Evolutionary conservation across 2,797 vertebrate species (phyloP).

Genomic region (Orestias chungarensis): DNA sequence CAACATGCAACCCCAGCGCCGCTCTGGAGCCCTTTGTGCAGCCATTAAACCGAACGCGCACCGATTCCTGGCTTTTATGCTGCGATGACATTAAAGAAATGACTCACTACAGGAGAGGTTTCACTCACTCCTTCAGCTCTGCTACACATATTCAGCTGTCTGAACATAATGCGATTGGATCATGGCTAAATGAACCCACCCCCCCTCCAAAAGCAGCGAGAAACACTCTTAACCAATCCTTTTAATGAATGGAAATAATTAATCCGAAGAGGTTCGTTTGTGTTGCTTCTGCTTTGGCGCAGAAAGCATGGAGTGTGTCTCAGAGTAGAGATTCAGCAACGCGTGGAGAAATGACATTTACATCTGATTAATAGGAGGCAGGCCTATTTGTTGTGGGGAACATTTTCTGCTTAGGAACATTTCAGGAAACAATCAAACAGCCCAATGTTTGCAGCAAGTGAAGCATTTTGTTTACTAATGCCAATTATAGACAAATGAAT

Average conservation of each 20-base stretch:
- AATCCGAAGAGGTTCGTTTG: slow-evolving; percentile 1
- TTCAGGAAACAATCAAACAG: background rate
- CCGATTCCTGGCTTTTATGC: slow-evolving; percentile 4
- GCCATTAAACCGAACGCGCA: background rate
- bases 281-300: slow-evolving; percentile 23
- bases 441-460: background rate
- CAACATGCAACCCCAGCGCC: background rate
- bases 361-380: slow-evolving; percentile 29
- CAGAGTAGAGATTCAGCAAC: slow-evolving; percentile 30
- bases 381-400: slow-evolving; percentile 44
- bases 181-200: slow-evolving; percentile 14
- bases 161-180: slow-evolving; percentile 13
- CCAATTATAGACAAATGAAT: no score
- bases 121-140: slow-evolving; percentile 16
- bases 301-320: slow-evolving; percentile 17
- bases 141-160: slow-evolving; percentile 10
- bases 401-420: slow-evolving; percentile 37
- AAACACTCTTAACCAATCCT: slow-evolving; percentile 2
- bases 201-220: no score
- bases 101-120: slow-evolving; percentile 11
- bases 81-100: background rate
- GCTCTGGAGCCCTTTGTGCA: background rate
- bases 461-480: background rate
- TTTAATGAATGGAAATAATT: slow-evolving; percentile 22
- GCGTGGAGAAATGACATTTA: background rate